Conservation (phyloP, 2,888 invertebrate genomes). For the Tigriopus californicus region DNA sequence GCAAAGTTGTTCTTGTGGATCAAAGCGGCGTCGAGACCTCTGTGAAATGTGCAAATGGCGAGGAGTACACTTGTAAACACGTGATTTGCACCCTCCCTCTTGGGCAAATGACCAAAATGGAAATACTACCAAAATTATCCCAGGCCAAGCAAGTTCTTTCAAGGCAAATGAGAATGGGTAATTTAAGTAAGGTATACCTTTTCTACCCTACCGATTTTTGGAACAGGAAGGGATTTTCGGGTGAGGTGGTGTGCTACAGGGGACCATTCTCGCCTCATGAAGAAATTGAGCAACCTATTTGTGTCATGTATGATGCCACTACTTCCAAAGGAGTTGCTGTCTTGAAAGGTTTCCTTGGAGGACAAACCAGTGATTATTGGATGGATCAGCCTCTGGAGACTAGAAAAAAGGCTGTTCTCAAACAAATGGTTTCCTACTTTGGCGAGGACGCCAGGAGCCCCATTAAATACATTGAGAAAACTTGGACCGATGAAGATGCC, state of each 20-base stretch:
- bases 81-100: slow-evolving; percentile 18
- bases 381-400: slow-evolving; percentile 22
- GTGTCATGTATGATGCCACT: slow-evolving; percentile 26
- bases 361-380: slow-evolving; percentile 23
- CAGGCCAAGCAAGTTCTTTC: slow-evolving; percentile 22
- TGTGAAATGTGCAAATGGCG: slow-evolving; percentile 23
- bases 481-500: slow-evolving; percentile 29
- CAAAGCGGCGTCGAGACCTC: slow-evolving; percentile 22
- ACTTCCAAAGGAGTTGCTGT: slow-evolving; percentile 26
- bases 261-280: slow-evolving; percentile 23
- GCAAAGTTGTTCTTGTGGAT: slow-evolving; percentile 24
- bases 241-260: slow-evolving; percentile 25
- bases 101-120: slow-evolving; percentile 19
- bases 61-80: slow-evolving; percentile 22
- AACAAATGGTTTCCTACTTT: slow-evolving; percentile 25
- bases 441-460: slow-evolving; percentile 23
- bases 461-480: slow-evolving; percentile 25
- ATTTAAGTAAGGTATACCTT: neutral
- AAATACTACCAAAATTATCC: slow-evolving; percentile 24
- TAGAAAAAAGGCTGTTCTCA: slow-evolving; percentile 26
- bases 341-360: slow-evolving; percentile 26
- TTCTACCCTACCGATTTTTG: slow-evolving; percentile 23
- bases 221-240: slow-evolving; percentile 25
- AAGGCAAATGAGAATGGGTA: slow-evolving; percentile 23
- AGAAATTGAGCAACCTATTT: slow-evolving; percentile 25